Evolutionary conservation across 2,888 invertebrate species (phyloP).

Genomic region (Ennomos fuscantarius): DNA sequence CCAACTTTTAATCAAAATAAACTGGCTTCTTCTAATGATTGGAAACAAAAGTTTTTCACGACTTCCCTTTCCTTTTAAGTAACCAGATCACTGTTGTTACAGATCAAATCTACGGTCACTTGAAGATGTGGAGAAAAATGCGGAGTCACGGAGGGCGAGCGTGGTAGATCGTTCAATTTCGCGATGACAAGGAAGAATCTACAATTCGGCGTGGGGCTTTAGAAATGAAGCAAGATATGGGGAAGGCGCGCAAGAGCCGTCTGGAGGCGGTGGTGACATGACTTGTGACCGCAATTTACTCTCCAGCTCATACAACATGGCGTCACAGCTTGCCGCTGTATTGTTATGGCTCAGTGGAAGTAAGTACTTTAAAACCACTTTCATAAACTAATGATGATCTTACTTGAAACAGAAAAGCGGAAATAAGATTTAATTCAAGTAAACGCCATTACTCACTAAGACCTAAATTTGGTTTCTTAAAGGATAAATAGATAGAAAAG

Average conservation of each 20-base stretch:
- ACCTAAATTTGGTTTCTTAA: slow-evolving; percentile 27
- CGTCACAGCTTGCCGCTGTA: slow-evolving; percentile 69
- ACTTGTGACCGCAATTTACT: slow-evolving; percentile 55
- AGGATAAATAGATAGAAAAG: slow-evolving; percentile 55
- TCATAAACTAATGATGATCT: neutral
- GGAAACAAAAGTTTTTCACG: slow-evolving; percentile 39
- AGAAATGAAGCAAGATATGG: slow-evolving; percentile 66
- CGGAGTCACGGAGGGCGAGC: slow-evolving; percentile 41
- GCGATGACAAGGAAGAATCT: slow-evolving; percentile 53
- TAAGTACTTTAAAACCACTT: slow-evolving; percentile 50
- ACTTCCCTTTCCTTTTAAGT: slow-evolving; percentile 15
- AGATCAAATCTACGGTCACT: slow-evolving; percentile 57
- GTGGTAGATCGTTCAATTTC: slow-evolving; percentile 50
- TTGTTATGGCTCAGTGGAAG: slow-evolving; percentile 78
- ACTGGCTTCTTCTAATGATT: slow-evolving; percentile 37
- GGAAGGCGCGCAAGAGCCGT: slow-evolving; percentile 55
- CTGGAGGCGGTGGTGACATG: slow-evolving; percentile 66
- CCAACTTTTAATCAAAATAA: slow-evolving; percentile 49
- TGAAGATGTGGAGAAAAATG: slow-evolving; percentile 49
- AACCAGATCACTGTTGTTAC: slow-evolving; percentile 56
- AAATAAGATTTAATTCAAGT: slow-evolving; percentile 5
- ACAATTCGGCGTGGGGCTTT: slow-evolving; percentile 54
- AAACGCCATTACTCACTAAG: slow-evolving; percentile 29
- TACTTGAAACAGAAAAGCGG: neutral
- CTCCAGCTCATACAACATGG: slow-evolving; percentile 61